Base-by-base conservation (phyloP, 1,140 invertebrate genomes). In the Odontomachus brunneus region DNA sequence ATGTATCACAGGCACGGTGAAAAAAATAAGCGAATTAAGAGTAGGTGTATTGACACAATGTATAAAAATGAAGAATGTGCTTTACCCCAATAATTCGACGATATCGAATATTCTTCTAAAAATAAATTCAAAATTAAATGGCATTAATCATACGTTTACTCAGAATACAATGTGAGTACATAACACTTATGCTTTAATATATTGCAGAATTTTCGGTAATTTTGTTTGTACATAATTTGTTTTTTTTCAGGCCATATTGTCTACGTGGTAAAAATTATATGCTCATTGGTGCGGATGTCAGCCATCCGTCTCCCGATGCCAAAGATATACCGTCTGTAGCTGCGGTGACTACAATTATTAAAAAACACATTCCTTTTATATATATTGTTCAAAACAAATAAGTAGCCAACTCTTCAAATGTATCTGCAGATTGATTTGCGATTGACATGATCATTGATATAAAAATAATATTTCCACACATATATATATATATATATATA, bases 211-310 rank as follows among this genome's bases (percentile, higher is more conserved):
- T 26, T 0, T 9, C 22, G 15, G 1, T 24, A 53, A 26, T 33
- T 4, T 57, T 26, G 29, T 24, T 17, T 57, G 7, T 51, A 74
- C 24, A 14, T 5, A 19, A 60, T 51, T 78, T 63, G 7, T 22
- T 17, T 17, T 49, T 29, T 48, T 63, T 24, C 26, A 92, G 91
- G 49, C 92, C 93, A 55, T 1, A 5, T 55, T 95, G 84, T 84
- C 84, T 96, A 11, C 33, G 84, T 0, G 0, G 1, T 0, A 65
- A 24, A 33, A 94, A 95, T 3, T 92, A 94, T 0, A 97, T 98
- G 94, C 95, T 97, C 17, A 94, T 98, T 48, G 97, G 98, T 0
- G 98, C 97, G 24, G 98, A 99, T 94, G 97, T 98, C 0, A 98
- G 97, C 0, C 98, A 98, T 95, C 97, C 97, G 0, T 95, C 96